Evolutionary conservation across 92 coral and sea anemone genomes (phyloP).

Genomic region (Muricea muricata): DNA sequence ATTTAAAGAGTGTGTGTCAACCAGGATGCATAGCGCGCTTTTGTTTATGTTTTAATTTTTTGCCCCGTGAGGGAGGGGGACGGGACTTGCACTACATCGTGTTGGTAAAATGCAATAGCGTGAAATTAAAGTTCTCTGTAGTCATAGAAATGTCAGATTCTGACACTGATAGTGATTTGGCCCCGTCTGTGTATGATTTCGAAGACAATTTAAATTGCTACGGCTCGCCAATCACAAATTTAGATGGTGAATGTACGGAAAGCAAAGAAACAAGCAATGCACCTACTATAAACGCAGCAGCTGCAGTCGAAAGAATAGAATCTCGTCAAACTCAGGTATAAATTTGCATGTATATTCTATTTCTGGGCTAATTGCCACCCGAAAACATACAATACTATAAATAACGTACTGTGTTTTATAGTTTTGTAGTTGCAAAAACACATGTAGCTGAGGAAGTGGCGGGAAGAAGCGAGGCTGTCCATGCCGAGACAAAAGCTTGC

Average conservation of each 20-base stretch:
- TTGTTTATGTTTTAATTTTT: no score
- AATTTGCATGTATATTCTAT: background rate
- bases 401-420: background rate
- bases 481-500: background rate
- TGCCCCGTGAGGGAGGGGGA: no score
- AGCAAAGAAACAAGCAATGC: background rate
- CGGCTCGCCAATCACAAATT: background rate
- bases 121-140: no score
- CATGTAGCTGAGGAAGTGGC: background rate
- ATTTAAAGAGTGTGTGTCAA: no score
- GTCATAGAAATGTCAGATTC: constrained; percentile 21
- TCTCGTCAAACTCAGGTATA: background rate
- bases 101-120: no score
- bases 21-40: no score
- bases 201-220: constrained; percentile 3
- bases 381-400: no score
- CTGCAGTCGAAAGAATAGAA: no score
- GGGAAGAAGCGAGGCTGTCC: constrained; percentile 9
- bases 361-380: no score
- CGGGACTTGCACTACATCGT: no score
- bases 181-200: background rate
- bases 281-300: no score
- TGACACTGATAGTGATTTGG: background rate
- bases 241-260: background rate
- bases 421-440: constrained; percentile 3